A percentile compares a stretch with the other conserved stretches of the same genome.
These are phyloP conservation scores for Bungarus multicinctus DNA, from an alignment of 2,113 vertebrate species.

Conservation along the genomic window DNA sequence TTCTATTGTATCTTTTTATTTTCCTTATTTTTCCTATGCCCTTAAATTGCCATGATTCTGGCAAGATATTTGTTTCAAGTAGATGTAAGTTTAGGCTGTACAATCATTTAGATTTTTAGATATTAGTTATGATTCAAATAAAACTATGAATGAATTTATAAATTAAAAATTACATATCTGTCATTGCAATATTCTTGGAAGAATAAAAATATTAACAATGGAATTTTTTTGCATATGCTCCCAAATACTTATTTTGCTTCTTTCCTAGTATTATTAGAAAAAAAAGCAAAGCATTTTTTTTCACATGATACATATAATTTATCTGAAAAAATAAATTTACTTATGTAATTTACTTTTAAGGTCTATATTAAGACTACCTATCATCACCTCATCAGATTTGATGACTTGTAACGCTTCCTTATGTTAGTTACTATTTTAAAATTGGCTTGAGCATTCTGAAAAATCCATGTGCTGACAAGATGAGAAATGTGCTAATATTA, in stretches of 20 bases:
- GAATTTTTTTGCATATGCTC: background rate
- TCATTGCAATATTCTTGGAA: background rate
- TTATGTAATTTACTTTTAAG: slow-evolving; percentile 15
- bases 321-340: slow-evolving; percentile 17
- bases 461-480: background rate
- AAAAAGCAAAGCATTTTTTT: slow-evolving; percentile 3
- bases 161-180: background rate
- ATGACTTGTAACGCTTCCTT: slow-evolving; percentile 19
- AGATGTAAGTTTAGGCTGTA: background rate
- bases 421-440: slow-evolving; percentile 11
- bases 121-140: background rate
- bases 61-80: background rate
- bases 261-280: slow-evolving; percentile 7
- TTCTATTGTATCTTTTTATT: background rate
- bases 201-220: background rate
- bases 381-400: background rate
- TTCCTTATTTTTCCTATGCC: background rate
- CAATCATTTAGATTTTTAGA: background rate
- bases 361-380: background rate
- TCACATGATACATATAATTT: slow-evolving; percentile 4
- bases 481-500: background rate
- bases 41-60: background rate
- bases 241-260: background rate
- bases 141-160: background rate
- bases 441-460: background rate